Conservation (phyloP, 2,797 vertebrate genomes). For the Botia kubotai region DNA sequence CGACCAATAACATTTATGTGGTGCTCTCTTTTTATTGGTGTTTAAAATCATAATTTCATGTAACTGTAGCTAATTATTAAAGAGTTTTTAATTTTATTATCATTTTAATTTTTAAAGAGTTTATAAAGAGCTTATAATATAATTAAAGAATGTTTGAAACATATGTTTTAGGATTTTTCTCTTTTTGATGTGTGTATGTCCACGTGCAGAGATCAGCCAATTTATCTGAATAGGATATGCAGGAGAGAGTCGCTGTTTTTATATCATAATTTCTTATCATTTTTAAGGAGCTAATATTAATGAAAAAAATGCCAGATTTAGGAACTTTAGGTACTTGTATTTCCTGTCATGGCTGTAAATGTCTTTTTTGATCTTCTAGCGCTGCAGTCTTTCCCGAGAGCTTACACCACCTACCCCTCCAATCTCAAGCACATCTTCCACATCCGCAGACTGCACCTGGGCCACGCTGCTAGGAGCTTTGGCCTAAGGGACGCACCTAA, state of each 20-base stretch:
- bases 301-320: neutral
- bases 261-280: too few species aligned
- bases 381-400: conserved; percentile 90
- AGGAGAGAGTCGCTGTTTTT: conserved; percentile 83
- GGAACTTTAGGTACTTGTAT: neutral
- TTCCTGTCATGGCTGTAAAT: neutral
- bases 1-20: conserved; percentile 15
- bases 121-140: neutral
- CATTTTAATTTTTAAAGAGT: too few species aligned
- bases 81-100: too few species aligned
- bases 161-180: neutral
- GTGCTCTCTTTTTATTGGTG: neutral
- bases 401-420: conserved; percentile 89
- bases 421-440: conserved; percentile 91
- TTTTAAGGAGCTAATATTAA: too few species aligned
- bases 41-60: neutral
- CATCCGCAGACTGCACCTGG: conserved; percentile 84
- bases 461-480: conserved; percentile 94
- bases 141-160: neutral
- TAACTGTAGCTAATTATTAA: neutral
- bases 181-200: conserved; percentile 23
- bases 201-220: conserved; percentile 74
- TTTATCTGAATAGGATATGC: conserved; percentile 81
- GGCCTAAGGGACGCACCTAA: conserved; percentile 90
- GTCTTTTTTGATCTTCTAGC: conserved; percentile 73